Evolutionary conservation across 2,888 invertebrate genomes (phyloP), one percentile per base, ranked within the genome.

Genomic region (Acanthoscelides obtectus): DNA sequence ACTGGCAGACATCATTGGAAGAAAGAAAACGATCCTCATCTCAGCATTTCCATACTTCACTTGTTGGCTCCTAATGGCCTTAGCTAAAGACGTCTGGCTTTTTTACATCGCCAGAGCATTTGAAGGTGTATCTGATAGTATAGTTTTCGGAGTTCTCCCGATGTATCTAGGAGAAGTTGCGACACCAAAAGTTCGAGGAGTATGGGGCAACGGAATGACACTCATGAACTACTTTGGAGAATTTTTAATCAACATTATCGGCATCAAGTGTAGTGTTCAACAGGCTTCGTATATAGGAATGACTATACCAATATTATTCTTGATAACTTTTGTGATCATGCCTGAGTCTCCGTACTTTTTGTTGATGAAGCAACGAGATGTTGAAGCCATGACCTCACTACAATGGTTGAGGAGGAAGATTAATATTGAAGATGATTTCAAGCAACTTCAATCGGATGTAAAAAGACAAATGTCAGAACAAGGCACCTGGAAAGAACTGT

Each of bases 281-380:
- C 84, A 83, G 22, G 84, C 89, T 75, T 89, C 89, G 71, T 85
- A 84, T 69, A 87, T 89, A 81, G 90, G 89, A 80, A 84, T 89
- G 77, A 81, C 88, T 74, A 85, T 90, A 72, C 89, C 91, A 8
- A 83, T 90, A 66, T 77, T 88, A 63, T 89, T 90, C 79, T 82
- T 90, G 27, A 69, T 89, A 20, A 84, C 87, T 20, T 89, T 91
- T 82, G 20, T 83, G 66, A 88, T 88, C 80, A 85, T 92, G 80
- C 92, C 92, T n/a, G 92, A 93, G 85, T 78, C 80, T 17, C 83
- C 83, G 0, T 82, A 82, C 71, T 82, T 75, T 70, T 76, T 76
- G 22, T 69, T 82, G 0, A 81, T 80, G 78, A 79, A 80, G 67
- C 77, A 76, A 1, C 72, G 77, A 25, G 45, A 74, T 8, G 77